Percentiles rank a stretch among this genome's conserved stretches.
Conservation (phyloP, 2,113 vertebrate genomes). For the Ariopsis seemanni region DNA sequence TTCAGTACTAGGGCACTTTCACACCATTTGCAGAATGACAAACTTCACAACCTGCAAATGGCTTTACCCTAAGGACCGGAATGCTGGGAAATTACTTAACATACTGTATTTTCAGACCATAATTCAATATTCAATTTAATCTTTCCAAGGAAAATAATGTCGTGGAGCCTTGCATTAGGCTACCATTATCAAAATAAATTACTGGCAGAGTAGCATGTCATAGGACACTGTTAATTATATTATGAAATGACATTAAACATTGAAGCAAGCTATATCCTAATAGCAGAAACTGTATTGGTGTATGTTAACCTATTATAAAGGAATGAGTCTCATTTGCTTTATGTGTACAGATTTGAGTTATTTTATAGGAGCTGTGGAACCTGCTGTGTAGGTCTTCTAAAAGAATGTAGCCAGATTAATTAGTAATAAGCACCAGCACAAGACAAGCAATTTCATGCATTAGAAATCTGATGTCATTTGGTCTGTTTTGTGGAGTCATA, state of each 20-base stretch:
- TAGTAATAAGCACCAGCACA: not conserved
- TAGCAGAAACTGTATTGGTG: not conserved
- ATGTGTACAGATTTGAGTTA: not conserved
- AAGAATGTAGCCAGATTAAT: not conserved
- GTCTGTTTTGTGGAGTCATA: not conserved
- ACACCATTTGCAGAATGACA: conserved; percentile 8
- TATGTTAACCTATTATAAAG: not conserved
- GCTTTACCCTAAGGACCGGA: conserved; percentile 34
- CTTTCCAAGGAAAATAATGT: conserved; percentile 59
- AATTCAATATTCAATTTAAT: conserved; percentile 55
- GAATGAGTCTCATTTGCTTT: not conserved
- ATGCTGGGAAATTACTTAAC: conserved; percentile 37
- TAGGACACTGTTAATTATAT: conserved; percentile 36
- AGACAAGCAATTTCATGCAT: not conserved
- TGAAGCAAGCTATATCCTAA: not conserved
- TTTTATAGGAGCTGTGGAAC: not conserved
- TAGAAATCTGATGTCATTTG: not conserved
- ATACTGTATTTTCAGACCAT: conserved; percentile 53
- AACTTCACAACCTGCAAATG: conserved; percentile 31
- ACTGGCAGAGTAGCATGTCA: conserved; percentile 61
- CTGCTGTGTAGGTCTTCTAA: not conserved
- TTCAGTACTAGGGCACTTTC: conserved; percentile 11
- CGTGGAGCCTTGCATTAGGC: conserved; percentile 61
- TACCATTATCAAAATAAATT: conserved; percentile 72
- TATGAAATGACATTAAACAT: conserved; percentile 30